Conservation (phyloP, 2,113 vertebrate species). For the Malurus melanocephalus region DNA sequence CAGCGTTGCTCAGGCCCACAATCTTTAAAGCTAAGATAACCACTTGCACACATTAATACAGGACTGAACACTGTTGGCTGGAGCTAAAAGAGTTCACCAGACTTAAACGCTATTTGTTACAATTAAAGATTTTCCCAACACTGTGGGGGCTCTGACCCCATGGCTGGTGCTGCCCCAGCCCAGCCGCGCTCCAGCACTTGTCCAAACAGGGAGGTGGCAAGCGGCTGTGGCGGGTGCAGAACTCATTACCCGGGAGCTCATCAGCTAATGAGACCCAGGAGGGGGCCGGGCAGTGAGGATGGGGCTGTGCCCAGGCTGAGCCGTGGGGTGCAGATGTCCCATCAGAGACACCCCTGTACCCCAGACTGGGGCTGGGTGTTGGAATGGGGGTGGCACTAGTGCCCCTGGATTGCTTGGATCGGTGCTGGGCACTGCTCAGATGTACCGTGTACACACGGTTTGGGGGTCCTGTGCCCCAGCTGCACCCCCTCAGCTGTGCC, state of each 20-base stretch:
- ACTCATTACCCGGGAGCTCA: constrained; percentile 34
- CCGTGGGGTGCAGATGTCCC: accelerated
- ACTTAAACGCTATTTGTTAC: background rate
- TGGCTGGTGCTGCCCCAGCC: background rate
- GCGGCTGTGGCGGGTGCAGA: background rate
- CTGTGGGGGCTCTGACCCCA: background rate
- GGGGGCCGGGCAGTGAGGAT: background rate
- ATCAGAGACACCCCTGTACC: accelerated
- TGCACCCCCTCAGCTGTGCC: background rate
- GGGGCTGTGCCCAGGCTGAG: background rate
- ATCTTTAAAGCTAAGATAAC: background rate
- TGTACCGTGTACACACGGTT: background rate
- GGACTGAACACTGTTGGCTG: background rate
- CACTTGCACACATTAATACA: background rate
- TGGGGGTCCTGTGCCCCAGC: background rate
- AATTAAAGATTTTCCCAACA: background rate
- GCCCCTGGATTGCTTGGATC: accelerated
- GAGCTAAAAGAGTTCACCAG: background rate
- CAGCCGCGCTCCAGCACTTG: constrained; percentile 27
- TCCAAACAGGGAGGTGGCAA: constrained; percentile 49
- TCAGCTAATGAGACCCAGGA: constrained; percentile 41
- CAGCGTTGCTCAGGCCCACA: background rate
- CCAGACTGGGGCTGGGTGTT: accelerated
- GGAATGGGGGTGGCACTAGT: background rate
- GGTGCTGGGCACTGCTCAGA: background rate